Base-by-base conservation (phyloP, 2,797 vertebrate species). In the Corythornis leucogaster region DNA sequence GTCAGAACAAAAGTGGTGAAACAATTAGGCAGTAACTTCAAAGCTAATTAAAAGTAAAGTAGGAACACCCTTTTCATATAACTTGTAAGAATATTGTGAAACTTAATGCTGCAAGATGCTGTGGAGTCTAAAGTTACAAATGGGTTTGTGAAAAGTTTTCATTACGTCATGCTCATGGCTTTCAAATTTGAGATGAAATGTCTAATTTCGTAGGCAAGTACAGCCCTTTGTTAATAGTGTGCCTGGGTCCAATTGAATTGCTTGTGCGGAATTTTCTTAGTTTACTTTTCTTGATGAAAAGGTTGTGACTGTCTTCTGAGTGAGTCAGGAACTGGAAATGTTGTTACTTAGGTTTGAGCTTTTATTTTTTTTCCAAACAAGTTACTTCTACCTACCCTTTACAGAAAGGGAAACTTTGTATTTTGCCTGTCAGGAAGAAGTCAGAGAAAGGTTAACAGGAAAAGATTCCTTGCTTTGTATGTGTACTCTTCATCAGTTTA, bases 81-180 rank as follows among this genome's bases (percentile, higher is more conserved):
- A 5, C 16, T 68, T 0, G 0, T 9, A 62, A 46, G 0, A 1
- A 15, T 5, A 4, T 12, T 78, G 25, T 79, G 55, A 51, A 71
- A 43, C 25, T 57, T 48, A 3, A 6, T 76, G 11, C 18, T 68
- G 15, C 55, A 58, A 16, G 61, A 8, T 45, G 28, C 43, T 61
- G 12, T 12, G 28, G 12, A 43, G 7, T 48, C 30, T 71, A 30
- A 59, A 48, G 38, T 30, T 67, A 6, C 38, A 25, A 21, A 18
- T 22, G 53, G 26, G 20, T 80, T 46, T 30, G 4, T 46, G 43
- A 46, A 80, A 15, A 5, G 26, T 15, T 85, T 78, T 70, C 46
- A 17, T 85, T 46, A 6, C 7, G 4, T 21, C 28, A 4, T 53
- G 7, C 12, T 80, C 53, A 22, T 58, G 48, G 9, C 64, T 83